A percentile compares a stretch with the other conserved stretches of the same genome.
These are phyloP conservation scores for Tribolium madens DNA, from an alignment of 1,140 invertebrate species.

Conservation along the genomic window DNA sequence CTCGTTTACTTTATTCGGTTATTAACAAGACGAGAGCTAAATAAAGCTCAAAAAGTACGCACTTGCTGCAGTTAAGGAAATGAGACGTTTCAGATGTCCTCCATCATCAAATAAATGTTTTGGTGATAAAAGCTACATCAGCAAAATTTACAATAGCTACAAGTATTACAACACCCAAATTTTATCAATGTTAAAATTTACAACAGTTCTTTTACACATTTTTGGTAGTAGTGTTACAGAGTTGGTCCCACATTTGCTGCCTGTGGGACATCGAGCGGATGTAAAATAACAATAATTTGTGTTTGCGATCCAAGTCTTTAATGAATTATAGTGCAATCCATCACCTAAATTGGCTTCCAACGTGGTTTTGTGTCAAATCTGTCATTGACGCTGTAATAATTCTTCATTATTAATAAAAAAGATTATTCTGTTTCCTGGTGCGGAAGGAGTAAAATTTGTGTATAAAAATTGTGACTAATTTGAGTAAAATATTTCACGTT, in stretches of 20 bases:
- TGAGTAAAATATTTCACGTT: constrained; percentile 27
- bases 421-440: constrained; percentile 7
- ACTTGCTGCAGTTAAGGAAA: neutral
- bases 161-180: too few relatives aligned
- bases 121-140: neutral
- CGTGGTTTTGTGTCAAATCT: neutral
- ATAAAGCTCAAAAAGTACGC: neutral
- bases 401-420: constrained; percentile 30
- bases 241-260: neutral
- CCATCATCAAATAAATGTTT: neutral
- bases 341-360: neutral
- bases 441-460: too few relatives aligned
- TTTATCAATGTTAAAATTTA: too few relatives aligned
- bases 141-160: too few relatives aligned
- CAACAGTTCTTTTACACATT: too few relatives aligned
- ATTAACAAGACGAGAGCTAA: neutral
- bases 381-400: neutral
- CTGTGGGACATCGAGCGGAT: neutral
- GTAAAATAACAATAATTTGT: neutral
- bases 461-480: constrained; percentile 10
- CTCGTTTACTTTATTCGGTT: constrained; percentile 20
- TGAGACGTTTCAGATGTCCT: neutral
- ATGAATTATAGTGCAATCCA: neutral
- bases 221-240: too few relatives aligned
- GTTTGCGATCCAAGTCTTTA: neutral